Conservation (phyloP, 2,113 vertebrate genomes). For the Oxyura jamaicensis region DNA sequence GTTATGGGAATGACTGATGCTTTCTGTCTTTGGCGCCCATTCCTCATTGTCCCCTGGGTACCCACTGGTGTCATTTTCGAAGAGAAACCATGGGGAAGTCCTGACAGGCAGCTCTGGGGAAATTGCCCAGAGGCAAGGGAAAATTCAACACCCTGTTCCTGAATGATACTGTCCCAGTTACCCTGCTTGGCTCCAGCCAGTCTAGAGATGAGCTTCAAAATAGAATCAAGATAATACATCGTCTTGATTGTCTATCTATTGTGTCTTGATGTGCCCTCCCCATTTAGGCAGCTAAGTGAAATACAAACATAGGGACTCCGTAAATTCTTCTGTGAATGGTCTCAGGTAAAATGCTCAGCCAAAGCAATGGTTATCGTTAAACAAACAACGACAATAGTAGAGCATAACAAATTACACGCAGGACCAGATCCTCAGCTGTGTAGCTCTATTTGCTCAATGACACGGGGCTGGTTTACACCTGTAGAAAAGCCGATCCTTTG, state of each 20-base stretch:
- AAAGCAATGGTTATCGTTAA: conserved; percentile 47
- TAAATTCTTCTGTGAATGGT: conserved; percentile 3
- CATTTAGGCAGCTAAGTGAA: conserved; percentile 17
- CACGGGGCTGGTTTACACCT: not conserved
- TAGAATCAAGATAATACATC: not conserved
- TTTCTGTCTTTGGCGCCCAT: not conserved
- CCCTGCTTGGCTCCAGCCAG: conserved; percentile 53
- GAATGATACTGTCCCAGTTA: conserved; percentile 9
- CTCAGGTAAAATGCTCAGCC: not conserved
- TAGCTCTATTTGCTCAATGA: not conserved
- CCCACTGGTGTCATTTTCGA: not conserved
- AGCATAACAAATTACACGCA: not conserved
- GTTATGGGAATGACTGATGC: not conserved
- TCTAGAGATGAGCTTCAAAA: conserved; percentile 41
- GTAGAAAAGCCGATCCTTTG: not conserved
- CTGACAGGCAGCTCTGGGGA: conserved; percentile 47
- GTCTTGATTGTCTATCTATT: not conserved
- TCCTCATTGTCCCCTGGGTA: not conserved
- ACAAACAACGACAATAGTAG: not conserved
- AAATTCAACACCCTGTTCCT: conserved; percentile 50
- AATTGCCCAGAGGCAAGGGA: conserved; percentile 14
- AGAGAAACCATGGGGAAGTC: not conserved
- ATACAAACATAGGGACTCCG: conserved; percentile 41
- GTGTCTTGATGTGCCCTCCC: not conserved
- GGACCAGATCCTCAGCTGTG: not conserved